phyloP scores from a whole-genome alignment of 2,113 vertebrate species.

The Dascyllus trimaculatus region DNA sequence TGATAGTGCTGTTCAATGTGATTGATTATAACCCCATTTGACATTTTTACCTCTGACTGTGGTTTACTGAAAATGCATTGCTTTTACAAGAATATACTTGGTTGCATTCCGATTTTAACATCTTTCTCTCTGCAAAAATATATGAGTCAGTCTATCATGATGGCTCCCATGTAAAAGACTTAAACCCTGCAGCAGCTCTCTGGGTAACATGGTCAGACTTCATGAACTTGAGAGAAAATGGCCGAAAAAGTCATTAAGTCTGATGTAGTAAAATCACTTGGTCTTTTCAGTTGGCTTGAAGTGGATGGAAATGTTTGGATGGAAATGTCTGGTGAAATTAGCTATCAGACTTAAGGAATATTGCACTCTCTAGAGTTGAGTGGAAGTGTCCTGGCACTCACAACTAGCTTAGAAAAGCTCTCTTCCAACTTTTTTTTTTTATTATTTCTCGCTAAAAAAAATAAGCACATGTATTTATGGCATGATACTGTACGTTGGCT shows the following conservation, averaged over 20 bases:
- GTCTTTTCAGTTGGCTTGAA: constrained; percentile 11
- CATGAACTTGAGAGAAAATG: neutral
- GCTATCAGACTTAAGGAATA: constrained; percentile 20
- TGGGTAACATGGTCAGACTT: constrained; percentile 11
- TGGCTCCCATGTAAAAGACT: neutral
- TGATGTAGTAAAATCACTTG: neutral
- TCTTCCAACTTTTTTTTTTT: neutral
- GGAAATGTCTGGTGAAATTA: constrained; percentile 32
- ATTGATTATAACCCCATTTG: neutral
- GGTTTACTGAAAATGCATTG: no score
- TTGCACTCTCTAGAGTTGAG: constrained; percentile 17
- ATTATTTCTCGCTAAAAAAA: constrained; percentile 23
- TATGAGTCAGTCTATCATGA: no score
- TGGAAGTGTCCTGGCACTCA: constrained; percentile 9
- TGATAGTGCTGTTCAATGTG: neutral
- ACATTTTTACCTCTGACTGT: neutral
- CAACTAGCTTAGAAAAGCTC: neutral
- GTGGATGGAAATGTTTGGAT: constrained; percentile 16
- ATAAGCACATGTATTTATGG: neutral
- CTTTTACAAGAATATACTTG: no score
- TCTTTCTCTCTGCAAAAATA: no score
- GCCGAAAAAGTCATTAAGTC: constrained; percentile 13
- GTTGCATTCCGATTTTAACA: no score
- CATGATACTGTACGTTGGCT: constrained; percentile 11
- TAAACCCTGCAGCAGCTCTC: constrained; percentile 17